Evolutionary conservation across 2,888 invertebrate species (phyloP).

Genomic region (Ceriagrion tenellum): DNA sequence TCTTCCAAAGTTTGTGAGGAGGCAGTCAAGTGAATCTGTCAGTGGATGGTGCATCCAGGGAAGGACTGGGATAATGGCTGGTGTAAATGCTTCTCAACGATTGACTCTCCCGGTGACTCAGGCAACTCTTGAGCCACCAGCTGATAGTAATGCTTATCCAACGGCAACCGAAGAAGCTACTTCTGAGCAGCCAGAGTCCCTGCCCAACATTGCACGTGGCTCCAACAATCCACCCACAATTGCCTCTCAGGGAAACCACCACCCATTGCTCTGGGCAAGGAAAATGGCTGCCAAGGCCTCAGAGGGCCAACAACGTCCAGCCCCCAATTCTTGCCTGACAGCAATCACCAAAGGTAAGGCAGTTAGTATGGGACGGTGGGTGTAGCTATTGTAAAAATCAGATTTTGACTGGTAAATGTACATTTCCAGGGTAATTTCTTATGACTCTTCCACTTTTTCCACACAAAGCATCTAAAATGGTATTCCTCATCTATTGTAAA

Average conservation of each 20-base stretch:
- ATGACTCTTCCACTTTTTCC: too few relatives aligned
- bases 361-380: too few relatives aligned
- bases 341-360: slow-evolving; percentile 30
- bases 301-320: slow-evolving; percentile 26
- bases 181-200: background rate
- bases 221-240: background rate
- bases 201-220: background rate
- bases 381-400: too few relatives aligned
- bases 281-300: slow-evolving; percentile 45
- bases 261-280: slow-evolving; percentile 42
- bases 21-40: slow-evolving; percentile 68
- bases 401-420: too few relatives aligned
- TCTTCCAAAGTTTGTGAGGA: slow-evolving; percentile 15
- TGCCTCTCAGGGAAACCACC: slow-evolving; percentile 42
- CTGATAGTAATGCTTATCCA: background rate
- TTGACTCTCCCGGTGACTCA: slow-evolving; percentile 7
- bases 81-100: background rate
- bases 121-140: slow-evolving; percentile 46
- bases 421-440: too few relatives aligned
- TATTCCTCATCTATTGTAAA: too few relatives aligned
- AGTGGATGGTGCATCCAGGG: background rate
- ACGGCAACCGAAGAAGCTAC: background rate
- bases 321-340: slow-evolving; percentile 56
- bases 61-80: background rate
- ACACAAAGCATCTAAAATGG: too few relatives aligned